A percentile compares a stretch with the other conserved stretches of the same genome.
These are phyloP conservation scores for Helicoverpa armigera DNA, from an alignment of 1,140 invertebrate genomes.

Conservation along the genomic window DNA sequence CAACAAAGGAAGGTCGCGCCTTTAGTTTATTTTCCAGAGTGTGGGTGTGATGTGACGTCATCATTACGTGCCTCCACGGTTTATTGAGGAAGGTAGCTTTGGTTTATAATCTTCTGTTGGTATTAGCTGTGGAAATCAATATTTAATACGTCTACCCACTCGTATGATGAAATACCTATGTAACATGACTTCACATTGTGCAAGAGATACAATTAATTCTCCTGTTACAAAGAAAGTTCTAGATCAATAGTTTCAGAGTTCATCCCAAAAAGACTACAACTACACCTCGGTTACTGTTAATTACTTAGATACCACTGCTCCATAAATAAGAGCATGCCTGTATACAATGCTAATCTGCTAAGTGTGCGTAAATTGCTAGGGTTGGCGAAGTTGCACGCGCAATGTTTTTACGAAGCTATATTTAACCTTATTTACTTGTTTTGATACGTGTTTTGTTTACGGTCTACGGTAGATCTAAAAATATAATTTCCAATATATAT, in stretches of 20 bases:
- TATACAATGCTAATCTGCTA: constrained; percentile 17
- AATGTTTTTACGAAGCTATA: neutral
- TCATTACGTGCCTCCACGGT: neutral
- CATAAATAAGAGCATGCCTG: neutral
- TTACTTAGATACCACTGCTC: constrained; percentile 5
- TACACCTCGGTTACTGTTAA: neutral
- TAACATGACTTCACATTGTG: too few relatives aligned
- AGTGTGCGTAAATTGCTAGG: constrained; percentile 2
- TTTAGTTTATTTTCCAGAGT: constrained; percentile 51
- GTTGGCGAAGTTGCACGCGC: neutral
- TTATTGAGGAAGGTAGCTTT: constrained; percentile 35
- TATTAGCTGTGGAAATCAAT: constrained; percentile 19
- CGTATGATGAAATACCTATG: too few relatives aligned
- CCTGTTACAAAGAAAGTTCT: neutral
- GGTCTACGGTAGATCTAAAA: too few relatives aligned
- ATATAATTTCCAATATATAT: too few relatives aligned
- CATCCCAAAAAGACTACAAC: neutral
- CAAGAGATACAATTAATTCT: neutral
- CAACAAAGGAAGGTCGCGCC: constrained; percentile 52
- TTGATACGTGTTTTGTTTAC: too few relatives aligned
- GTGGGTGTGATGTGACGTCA: constrained; percentile 54
- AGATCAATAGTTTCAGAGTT: neutral
- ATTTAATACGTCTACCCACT: neutral
- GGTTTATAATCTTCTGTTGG: constrained; percentile 19
- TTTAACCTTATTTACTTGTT: too few relatives aligned